Base-by-base conservation (phyloP, 1,140 invertebrate genomes). In the Ceratina calcarata region DNA sequence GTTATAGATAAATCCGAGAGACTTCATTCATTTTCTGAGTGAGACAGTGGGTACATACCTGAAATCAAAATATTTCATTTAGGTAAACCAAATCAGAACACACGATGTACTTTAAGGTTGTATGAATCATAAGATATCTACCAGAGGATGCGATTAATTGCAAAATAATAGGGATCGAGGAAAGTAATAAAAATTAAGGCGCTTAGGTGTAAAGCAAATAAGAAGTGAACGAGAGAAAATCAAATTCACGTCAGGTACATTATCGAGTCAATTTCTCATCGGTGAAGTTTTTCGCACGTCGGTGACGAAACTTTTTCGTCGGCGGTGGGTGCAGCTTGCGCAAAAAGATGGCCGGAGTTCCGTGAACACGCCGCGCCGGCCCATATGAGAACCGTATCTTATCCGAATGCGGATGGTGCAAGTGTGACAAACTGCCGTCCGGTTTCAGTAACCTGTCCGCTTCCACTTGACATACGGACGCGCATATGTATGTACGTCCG, bases 381-480 rank as follows among this genome's bases (percentile, higher is more conserved):
- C 37, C 80, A 83, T 84, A 84, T 82, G 82, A 82, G 69, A 83
- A 75, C 72, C 82, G 65, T 84, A 84, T 82, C 72, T 84, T 82
- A 82, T 82, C 65, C 82, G 64, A 73, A 70, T 53, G 58, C 61
- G 80, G 65, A 70, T 72, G 69, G 64, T 75, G 78, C 81, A 65
- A 81, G 81, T 81, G 81, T 76, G 78, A 83, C 81, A 60, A 83
- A 83, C 78, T 80, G 66, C 80, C 61, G 80, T 55, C 74, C 66
- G 27, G 67, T 53, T 55, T 81, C 66, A 22, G 74, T 68, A 57
- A 66, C 65, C 75, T 58, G 74, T 60, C 74, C 62, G 74, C 51
- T 60, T 81, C 53, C 16, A 45, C 53, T 81, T 81, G 80, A 81
- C 80, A 60, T 37, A 65, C 65, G 60, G 53, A 77, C 64, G 24